Conservation (phyloP, 2,113 vertebrate genomes). For the Zeus faber region DNA sequence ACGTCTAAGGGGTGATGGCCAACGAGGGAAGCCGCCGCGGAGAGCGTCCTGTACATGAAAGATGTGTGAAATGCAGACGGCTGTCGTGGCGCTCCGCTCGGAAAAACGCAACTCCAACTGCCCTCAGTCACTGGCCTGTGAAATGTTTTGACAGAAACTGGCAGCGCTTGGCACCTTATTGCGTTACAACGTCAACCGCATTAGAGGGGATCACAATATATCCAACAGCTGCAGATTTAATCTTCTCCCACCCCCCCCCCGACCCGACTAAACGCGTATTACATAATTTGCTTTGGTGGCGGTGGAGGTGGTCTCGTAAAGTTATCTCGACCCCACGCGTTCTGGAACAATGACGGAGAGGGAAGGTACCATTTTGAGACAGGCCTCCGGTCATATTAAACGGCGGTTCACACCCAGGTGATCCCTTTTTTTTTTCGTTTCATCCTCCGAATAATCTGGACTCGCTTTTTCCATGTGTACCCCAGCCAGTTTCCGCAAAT, state of each 20-base stretch:
- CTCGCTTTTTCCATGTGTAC: constrained; percentile 21
- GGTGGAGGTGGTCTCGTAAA: constrained; percentile 10
- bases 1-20: constrained; percentile 17
- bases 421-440: constrained; percentile 24
- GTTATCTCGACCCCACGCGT: constrained; percentile 3
- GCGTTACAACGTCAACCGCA: constrained; percentile 54
- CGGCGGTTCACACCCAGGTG: constrained; percentile 8
- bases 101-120: constrained; percentile 44
- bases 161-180: constrained; percentile 47
- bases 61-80: constrained; percentile 60
- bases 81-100: constrained; percentile 42
- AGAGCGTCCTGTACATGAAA: constrained; percentile 46
- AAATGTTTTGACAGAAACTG: constrained; percentile 58
- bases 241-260: constrained; percentile 26
- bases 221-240: constrained; percentile 11
- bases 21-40: constrained; percentile 41
- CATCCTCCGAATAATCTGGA: constrained; percentile 12
- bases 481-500: constrained; percentile 18
- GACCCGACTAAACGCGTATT: constrained; percentile 22
- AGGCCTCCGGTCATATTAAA: constrained; percentile 7
- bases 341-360: constrained; percentile 7
- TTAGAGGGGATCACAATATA: constrained; percentile 40
- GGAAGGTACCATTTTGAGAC: constrained; percentile 6
- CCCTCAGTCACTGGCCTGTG: constrained; percentile 21
- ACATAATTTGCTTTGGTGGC: constrained; percentile 26